These are phyloP conservation scores for Polyommatus icarus DNA, from an alignment of 2,888 invertebrate species.

Conservation along the genomic window DNA sequence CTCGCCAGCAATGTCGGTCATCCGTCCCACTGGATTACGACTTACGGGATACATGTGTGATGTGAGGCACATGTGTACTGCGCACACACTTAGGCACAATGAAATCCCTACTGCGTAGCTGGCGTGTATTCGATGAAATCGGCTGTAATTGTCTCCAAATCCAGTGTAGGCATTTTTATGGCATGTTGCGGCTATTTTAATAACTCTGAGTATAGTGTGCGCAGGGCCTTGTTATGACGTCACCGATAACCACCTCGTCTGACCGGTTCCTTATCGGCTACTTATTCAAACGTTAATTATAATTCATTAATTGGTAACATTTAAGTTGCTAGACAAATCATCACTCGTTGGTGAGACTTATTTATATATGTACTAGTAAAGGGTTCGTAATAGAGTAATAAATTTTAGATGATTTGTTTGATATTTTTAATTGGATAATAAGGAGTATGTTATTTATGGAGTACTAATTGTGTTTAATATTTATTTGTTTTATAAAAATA, in stretches of 20 bases:
- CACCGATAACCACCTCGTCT: conserved; percentile 34
- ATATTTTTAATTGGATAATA: background rate
- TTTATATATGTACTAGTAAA: background rate
- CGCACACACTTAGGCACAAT: too few species aligned
- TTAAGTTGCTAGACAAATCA: conserved; percentile 6
- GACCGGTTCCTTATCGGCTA: conserved; percentile 33
- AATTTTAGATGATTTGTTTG: background rate
- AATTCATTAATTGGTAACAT: conserved; percentile 29
- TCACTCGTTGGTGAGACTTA: background rate
- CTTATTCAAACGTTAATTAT: conserved; percentile 32
- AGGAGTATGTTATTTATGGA: background rate
- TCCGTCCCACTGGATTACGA: too few species aligned
- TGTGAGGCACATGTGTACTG: too few species aligned
- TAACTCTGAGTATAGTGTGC: background rate
- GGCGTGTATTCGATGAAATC: too few species aligned
- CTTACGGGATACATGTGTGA: too few species aligned
- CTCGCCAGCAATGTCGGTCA: too few species aligned
- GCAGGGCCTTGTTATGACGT: conserved; percentile 26
- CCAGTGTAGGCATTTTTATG: too few species aligned
- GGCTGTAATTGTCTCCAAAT: too few species aligned
- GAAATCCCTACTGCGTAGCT: too few species aligned
- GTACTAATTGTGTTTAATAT: background rate
- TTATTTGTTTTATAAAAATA: too few species aligned
- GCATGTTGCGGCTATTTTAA: background rate
- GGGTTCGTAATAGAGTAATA: background rate